Conservation (phyloP, 1,140 invertebrate genomes). For the Holcopasites calliopsidis region DNA sequence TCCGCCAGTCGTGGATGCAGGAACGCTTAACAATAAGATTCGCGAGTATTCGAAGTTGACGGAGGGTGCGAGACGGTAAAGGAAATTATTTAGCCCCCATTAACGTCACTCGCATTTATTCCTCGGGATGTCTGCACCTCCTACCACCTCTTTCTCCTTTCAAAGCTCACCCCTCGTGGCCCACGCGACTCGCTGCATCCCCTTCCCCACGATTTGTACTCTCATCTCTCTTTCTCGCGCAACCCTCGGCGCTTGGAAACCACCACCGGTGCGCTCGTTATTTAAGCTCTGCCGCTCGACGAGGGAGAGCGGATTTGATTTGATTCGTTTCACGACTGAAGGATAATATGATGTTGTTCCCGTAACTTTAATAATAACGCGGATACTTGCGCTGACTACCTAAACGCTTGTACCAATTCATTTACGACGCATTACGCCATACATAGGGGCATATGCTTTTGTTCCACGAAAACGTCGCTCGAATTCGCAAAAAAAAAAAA, state of each 20-base stretch:
- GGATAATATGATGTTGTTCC: conserved; percentile 64
- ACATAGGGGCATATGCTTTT: not conserved
- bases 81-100: conserved; percentile 77
- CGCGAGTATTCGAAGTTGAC: conserved; percentile 45
- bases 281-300: conserved; percentile 59
- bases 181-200: conserved; percentile 9
- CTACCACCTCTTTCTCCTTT: not conserved
- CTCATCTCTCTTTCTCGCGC: conserved; percentile 5
- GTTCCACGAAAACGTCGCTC: not conserved
- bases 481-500: too few species aligned
- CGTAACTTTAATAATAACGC: conserved; percentile 67
- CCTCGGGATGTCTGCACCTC: conserved; percentile 47
- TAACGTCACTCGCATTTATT: conserved; percentile 76
- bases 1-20: conserved; percentile 14
- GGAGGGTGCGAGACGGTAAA: conserved; percentile 60
- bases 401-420: conserved; percentile 48
- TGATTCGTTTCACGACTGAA: conserved; percentile 64
- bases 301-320: conserved; percentile 64
- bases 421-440: conserved; percentile 5
- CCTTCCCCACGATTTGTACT: not conserved
- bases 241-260: conserved; percentile 44
- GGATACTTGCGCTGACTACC: conserved; percentile 56
- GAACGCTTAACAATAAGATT: conserved; percentile 57
- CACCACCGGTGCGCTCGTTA: conserved; percentile 59
- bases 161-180: not conserved